phyloP scores from a whole-genome alignment of 2,113 vertebrate species.

The Vanacampus margaritifer region DNA sequence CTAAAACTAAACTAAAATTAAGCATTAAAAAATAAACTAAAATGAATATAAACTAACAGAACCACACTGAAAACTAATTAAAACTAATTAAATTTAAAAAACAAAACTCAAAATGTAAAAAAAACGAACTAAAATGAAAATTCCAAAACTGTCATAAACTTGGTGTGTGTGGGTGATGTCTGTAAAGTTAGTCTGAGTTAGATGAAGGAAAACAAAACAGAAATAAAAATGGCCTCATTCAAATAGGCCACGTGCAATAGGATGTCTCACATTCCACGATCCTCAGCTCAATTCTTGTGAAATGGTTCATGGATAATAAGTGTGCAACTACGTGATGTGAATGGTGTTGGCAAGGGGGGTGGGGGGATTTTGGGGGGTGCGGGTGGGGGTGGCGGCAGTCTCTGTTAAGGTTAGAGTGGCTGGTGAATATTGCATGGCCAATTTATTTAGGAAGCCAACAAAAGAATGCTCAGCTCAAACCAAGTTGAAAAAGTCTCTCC shows the following conservation, averaged over 20 bases:
- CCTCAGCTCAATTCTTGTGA: slow-evolving; percentile 23
- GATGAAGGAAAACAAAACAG: slow-evolving; percentile 4
- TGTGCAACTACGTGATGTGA: slow-evolving; percentile 18
- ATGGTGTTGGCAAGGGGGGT: slow-evolving; percentile 1
- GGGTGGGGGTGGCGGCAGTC: neutral
- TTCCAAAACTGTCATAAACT: too few species aligned
- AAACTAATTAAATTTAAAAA: too few species aligned
- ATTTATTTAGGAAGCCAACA: slow-evolving; percentile 58
- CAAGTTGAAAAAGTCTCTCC: slow-evolving; percentile 4
- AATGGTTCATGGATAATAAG: slow-evolving; percentile 42
- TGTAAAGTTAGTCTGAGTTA: neutral
- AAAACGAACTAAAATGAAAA: too few species aligned
- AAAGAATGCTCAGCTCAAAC: slow-evolving; percentile 8
- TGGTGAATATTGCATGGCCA: slow-evolving; percentile 16
- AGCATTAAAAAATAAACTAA: too few species aligned
- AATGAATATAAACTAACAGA: too few species aligned
- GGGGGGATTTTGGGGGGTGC: too few species aligned
- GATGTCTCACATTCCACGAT: slow-evolving; percentile 26
- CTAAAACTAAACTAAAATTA: too few species aligned
- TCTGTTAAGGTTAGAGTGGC: neutral
- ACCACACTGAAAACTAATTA: too few species aligned
- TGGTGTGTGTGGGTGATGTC: neutral
- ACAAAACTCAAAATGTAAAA: too few species aligned
- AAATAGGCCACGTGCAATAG: slow-evolving; percentile 20
- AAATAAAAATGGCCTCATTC: slow-evolving; percentile 29